These are phyloP conservation scores for Pomacea maculata DNA, from an alignment of 1,140 invertebrate genomes.

Conservation along the genomic window DNA sequence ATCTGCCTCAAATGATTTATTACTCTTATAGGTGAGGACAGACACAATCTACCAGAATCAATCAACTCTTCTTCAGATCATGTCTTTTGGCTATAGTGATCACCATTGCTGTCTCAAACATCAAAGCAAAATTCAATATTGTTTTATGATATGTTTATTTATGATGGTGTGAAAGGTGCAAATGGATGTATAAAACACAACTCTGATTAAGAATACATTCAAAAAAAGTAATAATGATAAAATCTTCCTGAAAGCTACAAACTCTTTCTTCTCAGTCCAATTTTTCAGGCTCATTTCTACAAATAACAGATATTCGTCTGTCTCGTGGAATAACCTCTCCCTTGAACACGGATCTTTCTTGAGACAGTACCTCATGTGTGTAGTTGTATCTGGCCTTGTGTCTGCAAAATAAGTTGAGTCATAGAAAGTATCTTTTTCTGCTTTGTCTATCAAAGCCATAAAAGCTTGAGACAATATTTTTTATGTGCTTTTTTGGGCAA, in stretches of 20 bases:
- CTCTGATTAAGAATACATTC: background rate
- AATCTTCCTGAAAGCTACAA: background rate
- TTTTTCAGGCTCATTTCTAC: constrained; percentile 79
- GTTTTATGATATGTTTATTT: too few relatives aligned
- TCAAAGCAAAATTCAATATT: too few relatives aligned
- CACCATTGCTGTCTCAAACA: too few relatives aligned
- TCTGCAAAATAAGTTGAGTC: constrained; percentile 67
- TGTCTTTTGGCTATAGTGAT: too few relatives aligned
- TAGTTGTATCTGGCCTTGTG: constrained; percentile 85
- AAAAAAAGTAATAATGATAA: background rate
- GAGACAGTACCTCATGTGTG: constrained; percentile 89
- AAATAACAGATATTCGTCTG: constrained; percentile 90
- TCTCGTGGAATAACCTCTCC: constrained; percentile 72
- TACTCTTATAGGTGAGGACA: too few relatives aligned
- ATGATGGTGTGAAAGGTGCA: too few relatives aligned
- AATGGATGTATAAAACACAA: too few relatives aligned
- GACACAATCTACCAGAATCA: too few relatives aligned
- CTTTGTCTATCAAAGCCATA: constrained; percentile 6
- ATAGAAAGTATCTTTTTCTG: too few relatives aligned
- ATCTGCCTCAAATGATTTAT: too few relatives aligned
- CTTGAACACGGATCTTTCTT: constrained; percentile 80
- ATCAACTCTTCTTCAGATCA: too few relatives aligned
- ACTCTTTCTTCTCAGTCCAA: background rate
- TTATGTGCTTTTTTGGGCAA: too few relatives aligned
- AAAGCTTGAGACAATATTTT: background rate